Evolutionary conservation across 2,797 vertebrate species (phyloP).

Genomic region (Balearica regulorum): DNA sequence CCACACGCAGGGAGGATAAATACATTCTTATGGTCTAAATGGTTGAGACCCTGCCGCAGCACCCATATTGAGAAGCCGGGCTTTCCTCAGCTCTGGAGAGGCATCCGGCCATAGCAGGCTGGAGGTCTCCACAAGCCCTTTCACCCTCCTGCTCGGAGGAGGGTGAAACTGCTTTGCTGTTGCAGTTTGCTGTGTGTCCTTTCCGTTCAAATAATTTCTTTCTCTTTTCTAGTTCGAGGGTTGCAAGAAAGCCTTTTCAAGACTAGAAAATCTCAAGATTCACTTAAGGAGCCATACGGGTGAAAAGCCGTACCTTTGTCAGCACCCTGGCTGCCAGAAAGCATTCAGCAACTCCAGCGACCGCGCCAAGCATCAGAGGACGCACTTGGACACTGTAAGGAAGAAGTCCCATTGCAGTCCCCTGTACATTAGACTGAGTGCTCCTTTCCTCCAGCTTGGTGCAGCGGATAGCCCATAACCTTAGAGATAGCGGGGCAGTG

Average conservation of each 20-base stretch:
- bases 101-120: background rate
- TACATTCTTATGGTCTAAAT: background rate
- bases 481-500: background rate
- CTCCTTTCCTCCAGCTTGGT: background rate
- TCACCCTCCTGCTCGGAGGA: accelerated
- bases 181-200: background rate
- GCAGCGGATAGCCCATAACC: background rate
- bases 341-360: conserved; percentile 99
- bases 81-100: background rate
- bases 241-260: conserved; percentile 96
- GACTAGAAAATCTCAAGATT: conserved; percentile 97
- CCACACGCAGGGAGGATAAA: background rate
- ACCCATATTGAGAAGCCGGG: background rate
- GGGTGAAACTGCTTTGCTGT: no score
- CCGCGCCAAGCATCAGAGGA: conserved; percentile 96
- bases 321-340: conserved; percentile 92
- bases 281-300: conserved; percentile 96
- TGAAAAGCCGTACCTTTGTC: conserved; percentile 94
- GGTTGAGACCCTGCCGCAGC: background rate
- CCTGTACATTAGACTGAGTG: background rate
- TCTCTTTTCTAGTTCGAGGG: conserved; percentile 86
- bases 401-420: background rate
- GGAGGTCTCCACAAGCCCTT: background rate
- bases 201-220: conserved; percentile 15
- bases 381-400: conserved; percentile 95